Percentiles rank a stretch among this genome's conserved stretches.
Evolutionary conservation across 2,888 invertebrate genomes (phyloP).

Genomic region (Rugalucina vietnamica): DNA sequence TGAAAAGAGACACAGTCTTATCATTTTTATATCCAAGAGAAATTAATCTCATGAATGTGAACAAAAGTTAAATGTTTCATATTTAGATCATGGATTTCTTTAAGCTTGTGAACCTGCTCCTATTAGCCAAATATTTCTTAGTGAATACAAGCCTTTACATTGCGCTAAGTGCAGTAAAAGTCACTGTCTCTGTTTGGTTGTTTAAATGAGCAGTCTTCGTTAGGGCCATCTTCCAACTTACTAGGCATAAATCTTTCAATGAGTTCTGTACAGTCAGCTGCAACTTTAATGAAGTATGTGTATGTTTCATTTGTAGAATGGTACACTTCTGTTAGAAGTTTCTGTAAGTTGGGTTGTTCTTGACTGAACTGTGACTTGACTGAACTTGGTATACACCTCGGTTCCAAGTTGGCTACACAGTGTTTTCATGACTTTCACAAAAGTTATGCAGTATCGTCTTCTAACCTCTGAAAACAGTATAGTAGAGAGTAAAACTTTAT

Average conservation of each 20-base stretch:
- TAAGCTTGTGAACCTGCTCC: too few relatives aligned
- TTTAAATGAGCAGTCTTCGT: too few relatives aligned
- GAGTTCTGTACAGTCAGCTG: conserved; percentile 42
- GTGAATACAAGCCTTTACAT: too few relatives aligned
- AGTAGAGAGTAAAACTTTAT: too few relatives aligned
- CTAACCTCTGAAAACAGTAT: conserved; percentile 42
- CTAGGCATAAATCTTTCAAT: conserved; percentile 55
- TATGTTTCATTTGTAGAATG: conserved; percentile 51
- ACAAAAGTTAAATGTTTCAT: too few relatives aligned
- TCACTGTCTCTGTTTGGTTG: too few relatives aligned
- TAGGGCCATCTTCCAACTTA: conserved; percentile 26
- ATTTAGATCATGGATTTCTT: too few relatives aligned
- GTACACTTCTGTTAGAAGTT: conserved; percentile 41
- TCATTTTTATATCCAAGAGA: too few relatives aligned
- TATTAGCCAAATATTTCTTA: too few relatives aligned
- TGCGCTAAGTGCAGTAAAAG: too few relatives aligned
- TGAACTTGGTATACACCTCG: conserved; percentile 38
- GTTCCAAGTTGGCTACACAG: conserved; percentile 43
- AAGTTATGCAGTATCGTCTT: conserved; percentile 28
- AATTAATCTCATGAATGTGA: too few relatives aligned
- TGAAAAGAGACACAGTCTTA: too few relatives aligned
- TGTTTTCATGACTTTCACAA: conserved; percentile 51
- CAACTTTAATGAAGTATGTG: conserved; percentile 55
- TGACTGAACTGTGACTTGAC: conserved; percentile 46
- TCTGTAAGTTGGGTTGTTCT: conserved; percentile 59